Base-by-base conservation (phyloP, 2,888 invertebrate species). In the Microdon myrmicae region DNA sequence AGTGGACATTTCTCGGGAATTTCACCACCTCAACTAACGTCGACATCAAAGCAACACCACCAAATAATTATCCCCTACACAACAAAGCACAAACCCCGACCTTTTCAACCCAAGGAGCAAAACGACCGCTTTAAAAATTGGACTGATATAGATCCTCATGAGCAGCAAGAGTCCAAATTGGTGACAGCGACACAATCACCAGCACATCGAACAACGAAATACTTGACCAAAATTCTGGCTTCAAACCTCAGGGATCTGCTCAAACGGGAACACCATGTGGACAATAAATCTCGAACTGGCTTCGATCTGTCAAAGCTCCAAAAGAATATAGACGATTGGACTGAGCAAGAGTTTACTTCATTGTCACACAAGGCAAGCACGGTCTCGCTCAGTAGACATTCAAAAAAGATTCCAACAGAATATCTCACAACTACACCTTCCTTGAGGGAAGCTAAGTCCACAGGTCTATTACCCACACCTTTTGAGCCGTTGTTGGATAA, bases 311-410 rank as follows among this genome's bases (percentile, higher is more conserved):
- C 86, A 8, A 86, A 87, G 72, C 79, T 92, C 23, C 92, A 92
- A 74, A 89, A 90, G 69, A 91, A 89, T 69, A 92, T 92, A 49
- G 90, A 92, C 70, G 88, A 88, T 66, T 92, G 92, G 92, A 92
- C 92, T 0, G 87, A 87, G 70, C 87, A 89, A 79, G 87, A 88
- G 70, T 90, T 84, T 75, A 85, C 87, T 0, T 82, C 82, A 66
- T 69, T 79, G 9, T 79, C 82, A 2, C 82, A 83, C 69, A 82
- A 79, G 54, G 80, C 82, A 3, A 84, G 84, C 29, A 83, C 82
- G 0, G 83, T 80, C 37, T 83, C 84, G 45, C 83, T 85, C 67
- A 83, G 87, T 38, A 83, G 82, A 1, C 82, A 83, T 2, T 85
- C 90, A 2, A 92, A 92, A 75, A 85, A 88, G 75, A 92, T 92